These are phyloP conservation scores for Marmota flaviventris DNA, from an alignment of 2,113 vertebrate species.

Conservation along the genomic window DNA sequence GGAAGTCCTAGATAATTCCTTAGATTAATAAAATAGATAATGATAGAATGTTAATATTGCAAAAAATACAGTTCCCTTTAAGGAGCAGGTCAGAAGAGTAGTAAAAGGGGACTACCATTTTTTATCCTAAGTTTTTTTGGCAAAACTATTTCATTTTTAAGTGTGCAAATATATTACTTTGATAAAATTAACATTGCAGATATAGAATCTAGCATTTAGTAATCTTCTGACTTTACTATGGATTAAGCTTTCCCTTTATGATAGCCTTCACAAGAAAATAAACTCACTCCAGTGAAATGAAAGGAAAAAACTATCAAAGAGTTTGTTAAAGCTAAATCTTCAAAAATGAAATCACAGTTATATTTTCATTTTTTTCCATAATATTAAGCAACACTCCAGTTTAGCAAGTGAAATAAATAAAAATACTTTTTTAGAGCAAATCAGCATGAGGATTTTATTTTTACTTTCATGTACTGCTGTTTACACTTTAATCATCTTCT, in stretches of 20 bases:
- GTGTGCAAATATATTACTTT: background rate
- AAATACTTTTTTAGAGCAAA: background rate
- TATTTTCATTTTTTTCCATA: background rate
- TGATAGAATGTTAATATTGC: background rate
- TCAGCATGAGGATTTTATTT: background rate
- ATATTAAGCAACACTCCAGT: background rate
- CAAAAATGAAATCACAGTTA: slow-evolving; percentile 33
- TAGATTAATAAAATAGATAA: background rate
- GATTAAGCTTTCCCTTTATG: slow-evolving; percentile 47
- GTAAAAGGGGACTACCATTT: background rate
- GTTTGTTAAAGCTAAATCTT: slow-evolving; percentile 30
- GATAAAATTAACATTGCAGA: slow-evolving; percentile 53
- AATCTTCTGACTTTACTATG: background rate
- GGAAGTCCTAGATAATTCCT: background rate
- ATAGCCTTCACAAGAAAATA: slow-evolving; percentile 33
- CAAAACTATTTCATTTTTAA: background rate
- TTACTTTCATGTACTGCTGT: background rate
- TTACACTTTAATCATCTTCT: background rate
- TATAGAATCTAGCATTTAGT: background rate
- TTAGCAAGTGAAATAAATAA: slow-evolving; percentile 31
- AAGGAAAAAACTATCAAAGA: slow-evolving; percentile 28
- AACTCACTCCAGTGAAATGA: background rate
- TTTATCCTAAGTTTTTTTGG: background rate
- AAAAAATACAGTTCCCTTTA: background rate
- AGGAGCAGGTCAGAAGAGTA: background rate